phyloP scores from a whole-genome alignment of 2,113 vertebrate species.

The Megalops atlanticus region DNA sequence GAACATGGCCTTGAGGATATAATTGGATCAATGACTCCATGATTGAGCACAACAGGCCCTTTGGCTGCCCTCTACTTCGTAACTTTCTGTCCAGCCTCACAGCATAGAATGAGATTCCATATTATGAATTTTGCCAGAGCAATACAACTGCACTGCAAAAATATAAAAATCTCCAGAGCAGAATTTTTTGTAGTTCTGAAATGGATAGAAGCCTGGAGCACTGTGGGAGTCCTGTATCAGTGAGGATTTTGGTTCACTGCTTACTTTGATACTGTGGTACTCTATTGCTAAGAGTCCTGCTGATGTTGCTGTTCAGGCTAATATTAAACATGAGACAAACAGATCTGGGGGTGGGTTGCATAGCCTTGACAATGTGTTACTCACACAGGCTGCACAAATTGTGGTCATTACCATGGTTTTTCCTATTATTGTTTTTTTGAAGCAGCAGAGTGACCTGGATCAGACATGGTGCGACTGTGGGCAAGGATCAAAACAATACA shows the following conservation, averaged over 20 bases:
- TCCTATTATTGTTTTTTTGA: not conserved
- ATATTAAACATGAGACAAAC: not conserved
- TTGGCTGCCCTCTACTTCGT: not conserved
- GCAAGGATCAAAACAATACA: not conserved
- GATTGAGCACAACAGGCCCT: not conserved
- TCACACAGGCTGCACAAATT: not conserved
- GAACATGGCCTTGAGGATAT: not conserved
- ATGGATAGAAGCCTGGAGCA: not conserved
- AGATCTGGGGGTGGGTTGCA: not conserved
- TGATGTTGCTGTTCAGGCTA: not conserved
- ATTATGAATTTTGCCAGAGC: not conserved
- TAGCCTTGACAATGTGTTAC: not conserved
- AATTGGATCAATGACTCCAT: slow-evolving; percentile 24
- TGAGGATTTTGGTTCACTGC: too few relatives aligned
- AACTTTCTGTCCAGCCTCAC: not conserved
- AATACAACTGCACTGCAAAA: not conserved
- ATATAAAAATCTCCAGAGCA: not conserved
- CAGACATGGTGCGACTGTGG: not conserved
- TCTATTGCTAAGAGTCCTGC: not conserved
- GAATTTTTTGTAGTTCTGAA: not conserved
- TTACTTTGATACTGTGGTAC: not conserved
- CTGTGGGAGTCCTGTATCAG: too few relatives aligned
- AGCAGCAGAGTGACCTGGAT: not conserved
- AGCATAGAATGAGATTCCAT: too few relatives aligned
- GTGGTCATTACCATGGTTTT: not conserved